phyloP scores from a whole-genome alignment of 2,888 invertebrate species.

The Drosophila formosana region DNA sequence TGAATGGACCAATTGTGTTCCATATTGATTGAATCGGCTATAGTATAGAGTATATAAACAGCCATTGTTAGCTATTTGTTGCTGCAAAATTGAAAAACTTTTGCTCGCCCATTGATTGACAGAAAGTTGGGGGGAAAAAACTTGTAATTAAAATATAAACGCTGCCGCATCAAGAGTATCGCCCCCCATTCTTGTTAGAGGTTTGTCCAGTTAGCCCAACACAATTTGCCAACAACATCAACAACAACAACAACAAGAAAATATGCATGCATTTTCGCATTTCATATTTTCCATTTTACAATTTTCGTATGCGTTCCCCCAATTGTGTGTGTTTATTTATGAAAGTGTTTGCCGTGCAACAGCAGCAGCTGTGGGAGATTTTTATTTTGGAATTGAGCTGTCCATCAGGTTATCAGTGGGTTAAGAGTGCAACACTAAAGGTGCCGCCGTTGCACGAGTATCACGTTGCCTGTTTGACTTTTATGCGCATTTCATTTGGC shows the following conservation, averaged over 20 bases:
- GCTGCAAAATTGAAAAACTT: slow-evolving; percentile 78
- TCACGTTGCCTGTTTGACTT: slow-evolving; percentile 34
- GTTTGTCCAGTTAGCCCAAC: not conserved
- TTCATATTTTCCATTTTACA: slow-evolving; percentile 20
- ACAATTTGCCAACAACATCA: not conserved
- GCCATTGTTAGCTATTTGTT: slow-evolving; percentile 75
- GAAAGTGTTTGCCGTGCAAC: slow-evolving; percentile 45
- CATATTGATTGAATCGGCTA: slow-evolving; percentile 74
- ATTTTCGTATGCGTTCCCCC: slow-evolving; percentile 21
- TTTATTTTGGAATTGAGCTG: slow-evolving; percentile 22
- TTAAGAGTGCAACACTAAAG: slow-evolving; percentile 15
- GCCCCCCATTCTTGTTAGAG: not conserved
- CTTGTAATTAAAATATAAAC: slow-evolving; percentile 71
- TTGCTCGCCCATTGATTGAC: slow-evolving; percentile 61
- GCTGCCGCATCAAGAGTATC: not conserved
- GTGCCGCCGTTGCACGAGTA: slow-evolving; percentile 12
- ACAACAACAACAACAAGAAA: not conserved
- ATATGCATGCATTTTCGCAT: slow-evolving; percentile 4
- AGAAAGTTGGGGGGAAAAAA: slow-evolving; percentile 40
- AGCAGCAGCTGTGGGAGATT: slow-evolving; percentile 12
- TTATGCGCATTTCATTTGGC: slow-evolving; percentile 73
- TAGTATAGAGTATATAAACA: slow-evolving; percentile 52
- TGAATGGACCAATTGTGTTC: slow-evolving; percentile 75
- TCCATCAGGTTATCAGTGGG: slow-evolving; percentile 45
- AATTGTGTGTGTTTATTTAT: slow-evolving; percentile 65